These are phyloP conservation scores for Mnemiopsis leidyi DNA, from an alignment of 37 sponge, comb jelly and placozoan species.

Conservation along the genomic window DNA sequence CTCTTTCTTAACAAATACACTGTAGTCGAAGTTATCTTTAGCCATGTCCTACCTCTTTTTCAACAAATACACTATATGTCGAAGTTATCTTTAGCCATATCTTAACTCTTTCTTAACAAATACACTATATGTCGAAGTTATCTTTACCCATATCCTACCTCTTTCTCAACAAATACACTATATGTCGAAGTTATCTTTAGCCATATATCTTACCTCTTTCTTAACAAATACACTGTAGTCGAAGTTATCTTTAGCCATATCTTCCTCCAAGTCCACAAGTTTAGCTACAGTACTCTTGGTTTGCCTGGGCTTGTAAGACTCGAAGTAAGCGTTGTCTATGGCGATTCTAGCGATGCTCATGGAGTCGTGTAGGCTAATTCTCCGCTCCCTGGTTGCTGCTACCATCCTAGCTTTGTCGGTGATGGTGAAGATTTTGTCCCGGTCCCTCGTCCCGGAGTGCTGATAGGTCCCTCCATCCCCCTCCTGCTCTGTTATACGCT, in stretches of 20 bases:
- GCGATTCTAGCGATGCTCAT: not conserved
- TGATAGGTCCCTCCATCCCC: not conserved
- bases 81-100: slow-evolving; percentile 19
- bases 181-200: not conserved
- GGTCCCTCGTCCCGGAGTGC: not conserved
- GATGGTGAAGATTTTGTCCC: slow-evolving; percentile 6
- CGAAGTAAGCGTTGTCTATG: not conserved
- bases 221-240: not conserved
- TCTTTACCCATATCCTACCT: slow-evolving; percentile 32
- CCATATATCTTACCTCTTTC: slow-evolving; percentile 47
- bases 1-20: not conserved
- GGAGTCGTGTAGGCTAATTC: not conserved
- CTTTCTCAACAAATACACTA: not conserved
- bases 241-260: slow-evolving; percentile 19
- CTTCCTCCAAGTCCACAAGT: slow-evolving; percentile 51
- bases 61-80: not conserved
- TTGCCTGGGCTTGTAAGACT: not conserved
- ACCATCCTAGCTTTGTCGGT: not conserved
- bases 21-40: slow-evolving; percentile 14
- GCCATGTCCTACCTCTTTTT: slow-evolving; percentile 42
- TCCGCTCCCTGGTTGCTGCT: not conserved
- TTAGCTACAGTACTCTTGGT: not conserved
- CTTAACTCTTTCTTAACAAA: not conserved
- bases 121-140: slow-evolving; percentile 8
- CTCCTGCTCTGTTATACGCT: not conserved